Evolutionary conservation across 2,113 vertebrate species (phyloP).

Genomic region (Chloropsis hardwickii): DNA sequence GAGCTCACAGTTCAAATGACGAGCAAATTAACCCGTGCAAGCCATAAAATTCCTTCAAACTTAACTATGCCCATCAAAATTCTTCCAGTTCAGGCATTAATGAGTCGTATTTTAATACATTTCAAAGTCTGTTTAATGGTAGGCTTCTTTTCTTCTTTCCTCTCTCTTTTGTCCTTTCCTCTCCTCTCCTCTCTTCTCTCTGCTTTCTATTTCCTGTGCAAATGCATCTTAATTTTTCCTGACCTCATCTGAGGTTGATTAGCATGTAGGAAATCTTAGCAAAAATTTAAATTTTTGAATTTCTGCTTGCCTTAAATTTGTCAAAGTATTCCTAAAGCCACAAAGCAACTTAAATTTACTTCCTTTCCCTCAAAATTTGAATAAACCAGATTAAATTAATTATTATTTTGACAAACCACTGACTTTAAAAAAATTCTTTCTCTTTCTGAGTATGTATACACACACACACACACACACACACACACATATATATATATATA

Average conservation of each 20-base stretch:
- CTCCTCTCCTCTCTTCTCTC: background rate
- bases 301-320: background rate
- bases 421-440: too few species aligned
- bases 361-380: background rate
- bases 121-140: slow-evolving; percentile 24
- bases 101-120: background rate
- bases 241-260: background rate
- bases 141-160: background rate
- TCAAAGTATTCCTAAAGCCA: background rate
- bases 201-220: background rate
- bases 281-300: background rate
- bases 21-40: background rate
- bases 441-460: background rate
- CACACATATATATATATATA: background rate
- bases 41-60: background rate
- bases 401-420: background rate
- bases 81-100: slow-evolving; percentile 16
- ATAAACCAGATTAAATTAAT: background rate
- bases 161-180: background rate
- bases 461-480: too few species aligned
- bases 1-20: background rate
- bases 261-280: background rate
- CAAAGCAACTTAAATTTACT: background rate
- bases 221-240: background rate
- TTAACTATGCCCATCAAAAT: background rate